These are phyloP conservation scores for Menidia menidia DNA, from an alignment of 2,797 vertebrate genomes.

Conservation along the genomic window DNA sequence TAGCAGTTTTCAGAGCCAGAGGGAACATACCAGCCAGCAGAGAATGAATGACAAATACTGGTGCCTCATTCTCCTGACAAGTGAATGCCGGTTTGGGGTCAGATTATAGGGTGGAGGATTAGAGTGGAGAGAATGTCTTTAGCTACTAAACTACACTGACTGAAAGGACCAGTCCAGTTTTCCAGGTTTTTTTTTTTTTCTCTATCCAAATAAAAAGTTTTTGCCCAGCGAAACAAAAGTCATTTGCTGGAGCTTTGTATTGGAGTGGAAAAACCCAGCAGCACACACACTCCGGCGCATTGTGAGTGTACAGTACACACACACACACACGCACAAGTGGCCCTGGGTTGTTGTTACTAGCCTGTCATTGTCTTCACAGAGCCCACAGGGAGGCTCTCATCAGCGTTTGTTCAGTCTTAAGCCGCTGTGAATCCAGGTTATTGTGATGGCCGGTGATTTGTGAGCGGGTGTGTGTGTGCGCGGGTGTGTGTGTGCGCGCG, in stretches of 20 bases:
- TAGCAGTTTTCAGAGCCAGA: conserved; percentile 50
- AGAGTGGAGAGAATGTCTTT: conserved; percentile 6
- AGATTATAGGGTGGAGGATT: conserved; percentile 23
- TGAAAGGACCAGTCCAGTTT: neutral
- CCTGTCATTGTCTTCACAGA: conserved; percentile 51
- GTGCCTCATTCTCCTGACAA: conserved; percentile 27
- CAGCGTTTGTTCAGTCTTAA: conserved; percentile 68
- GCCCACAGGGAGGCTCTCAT: conserved; percentile 50
- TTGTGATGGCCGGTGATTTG: conserved; percentile 53
- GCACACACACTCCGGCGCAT: conserved; percentile 3
- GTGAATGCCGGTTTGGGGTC: conserved; percentile 28
- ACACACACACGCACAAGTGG: conserved; percentile 20
- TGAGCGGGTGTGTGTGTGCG: conserved; percentile 18
- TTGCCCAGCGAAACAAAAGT: conserved; percentile 1
- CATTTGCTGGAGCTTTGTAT: conserved; percentile 7
- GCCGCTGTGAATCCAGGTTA: conserved; percentile 57
- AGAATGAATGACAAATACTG: conserved; percentile 33
- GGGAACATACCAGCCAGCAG: conserved; percentile 53
- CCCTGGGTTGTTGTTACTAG: conserved; percentile 50
- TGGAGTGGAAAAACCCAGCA: conserved; percentile 12
- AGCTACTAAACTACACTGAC: neutral
- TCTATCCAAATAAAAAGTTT: neutral
- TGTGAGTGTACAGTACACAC: neutral
- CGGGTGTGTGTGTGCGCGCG: conserved; percentile 8
- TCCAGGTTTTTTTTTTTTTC: neutral